phyloP scores from a whole-genome alignment of 2,113 vertebrate species.

The human (Homo sapiens) region DNA sequence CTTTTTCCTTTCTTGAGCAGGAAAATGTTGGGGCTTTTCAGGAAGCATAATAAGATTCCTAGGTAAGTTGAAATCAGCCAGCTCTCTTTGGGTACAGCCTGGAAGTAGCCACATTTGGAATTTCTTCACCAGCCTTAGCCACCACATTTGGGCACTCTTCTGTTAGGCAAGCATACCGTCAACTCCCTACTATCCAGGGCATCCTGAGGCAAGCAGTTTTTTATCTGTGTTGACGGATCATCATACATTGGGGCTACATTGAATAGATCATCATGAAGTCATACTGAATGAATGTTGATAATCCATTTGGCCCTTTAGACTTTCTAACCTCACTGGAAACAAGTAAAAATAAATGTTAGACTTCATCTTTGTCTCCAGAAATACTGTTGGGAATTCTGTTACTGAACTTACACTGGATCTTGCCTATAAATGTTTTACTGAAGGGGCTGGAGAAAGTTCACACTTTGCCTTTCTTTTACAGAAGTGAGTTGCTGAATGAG shows the following conservation, averaged over 20 bases:
- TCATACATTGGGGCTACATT: rapidly evolving
- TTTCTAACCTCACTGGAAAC: too few species aligned
- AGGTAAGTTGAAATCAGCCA: constrained; percentile 81
- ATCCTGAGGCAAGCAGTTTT: background rate
- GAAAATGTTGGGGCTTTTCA: constrained; percentile 89
- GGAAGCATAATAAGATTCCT: constrained; percentile 89
- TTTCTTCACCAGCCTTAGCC: background rate
- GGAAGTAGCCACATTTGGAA: background rate
- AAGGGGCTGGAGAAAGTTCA: background rate
- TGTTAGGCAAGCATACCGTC: background rate
- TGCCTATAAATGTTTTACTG: background rate
- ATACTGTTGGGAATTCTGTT: background rate
- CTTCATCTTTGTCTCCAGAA: background rate
- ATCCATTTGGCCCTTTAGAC: background rate
- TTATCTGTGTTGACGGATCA: background rate
- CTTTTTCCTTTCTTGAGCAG: constrained; percentile 78
- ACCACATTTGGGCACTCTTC: background rate
- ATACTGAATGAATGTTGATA: background rate
- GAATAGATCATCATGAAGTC: background rate
- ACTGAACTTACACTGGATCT: background rate
- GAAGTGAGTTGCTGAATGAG: constrained; percentile 84
- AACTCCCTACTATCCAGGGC: too few species aligned
- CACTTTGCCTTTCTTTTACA: constrained; percentile 72
- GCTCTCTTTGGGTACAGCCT: too few species aligned
- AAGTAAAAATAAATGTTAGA: too few species aligned